Evolutionary conservation across 92 coral and sea anemone genomes (phyloP), one percentile per base, ranked within the genome.

Genomic region (Parazoanthus atlanticus): DNA sequence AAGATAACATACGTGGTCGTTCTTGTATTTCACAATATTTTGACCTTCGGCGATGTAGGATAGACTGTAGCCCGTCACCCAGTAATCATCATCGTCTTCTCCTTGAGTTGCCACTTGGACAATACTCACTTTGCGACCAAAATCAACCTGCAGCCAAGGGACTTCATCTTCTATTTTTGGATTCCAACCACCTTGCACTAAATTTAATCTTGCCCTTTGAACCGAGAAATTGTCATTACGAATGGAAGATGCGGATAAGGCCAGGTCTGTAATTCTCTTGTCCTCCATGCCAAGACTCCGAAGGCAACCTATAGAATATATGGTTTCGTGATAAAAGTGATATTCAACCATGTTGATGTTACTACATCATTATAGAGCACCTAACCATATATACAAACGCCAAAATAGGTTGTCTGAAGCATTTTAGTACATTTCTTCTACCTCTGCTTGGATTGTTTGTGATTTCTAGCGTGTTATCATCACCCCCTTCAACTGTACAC

Each of bases 111-210:
- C 74, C 16, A 69, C 13, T 69, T 69, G 74, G 2, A 13, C 28
- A 69, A 69, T 69, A 7, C 28, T n/a, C 74, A 13, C 74, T 69
- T 69, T 69, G 74, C 31, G 74, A 69, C 74, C 74, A 69, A 69
- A 69, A 29, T 69, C 74, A 8, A 69, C 74, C 74, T 69, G 74
- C 15, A 69, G 32, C 74, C 74, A 69, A 6, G 74, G 74, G 4
- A 0, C 3, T 4, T 3, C n/a, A 12, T 69, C 74, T 1, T 0
- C 16, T 0, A 0, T 0, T 1, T 0, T 0, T 69, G 74, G 74
- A 69, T 2, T 69, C 74, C 74, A 69, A 29, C 33, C 74, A 1
- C 19, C 19, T 7, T 32, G 33, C 0, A 29, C 3, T n/a, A 69
- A 29, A 69, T n/a, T 69, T 12, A 69, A 69, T 29, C 74, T n/a